Conservation (phyloP, 2,113 vertebrate species). For the Nycticryphes semicollaris region DNA sequence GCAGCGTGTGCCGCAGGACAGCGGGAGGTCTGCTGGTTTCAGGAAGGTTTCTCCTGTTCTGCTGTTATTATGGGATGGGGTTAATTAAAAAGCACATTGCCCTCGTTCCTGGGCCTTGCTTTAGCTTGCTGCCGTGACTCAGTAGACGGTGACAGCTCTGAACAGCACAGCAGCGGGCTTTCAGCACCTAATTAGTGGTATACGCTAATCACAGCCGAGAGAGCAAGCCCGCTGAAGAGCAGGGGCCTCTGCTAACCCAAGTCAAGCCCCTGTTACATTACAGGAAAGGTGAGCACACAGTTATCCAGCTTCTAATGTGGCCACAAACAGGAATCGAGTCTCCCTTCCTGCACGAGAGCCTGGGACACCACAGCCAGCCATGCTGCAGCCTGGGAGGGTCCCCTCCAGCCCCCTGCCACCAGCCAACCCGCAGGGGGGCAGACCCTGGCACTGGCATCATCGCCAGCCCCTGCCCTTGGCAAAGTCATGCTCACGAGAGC, state of each 20-base stretch:
- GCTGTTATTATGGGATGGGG: neutral
- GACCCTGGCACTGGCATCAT: neutral
- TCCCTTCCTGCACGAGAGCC: neutral
- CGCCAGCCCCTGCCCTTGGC: neutral
- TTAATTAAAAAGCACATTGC: neutral
- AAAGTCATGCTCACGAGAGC: accelerated
- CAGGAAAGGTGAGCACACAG: neutral
- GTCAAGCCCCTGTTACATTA: neutral
- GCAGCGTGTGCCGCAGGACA: accelerated
- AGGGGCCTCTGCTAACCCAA: neutral
- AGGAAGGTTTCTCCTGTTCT: neutral
- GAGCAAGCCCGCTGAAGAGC: neutral
- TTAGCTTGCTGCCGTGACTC: neutral
- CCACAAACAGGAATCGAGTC: neutral
- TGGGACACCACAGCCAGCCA: too few relatives aligned
- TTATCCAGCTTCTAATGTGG: neutral
- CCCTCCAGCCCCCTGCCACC: neutral
- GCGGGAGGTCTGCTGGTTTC: neutral
- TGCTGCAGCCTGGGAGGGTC: neutral
- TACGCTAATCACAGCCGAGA: neutral
- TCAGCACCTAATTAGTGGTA: neutral
- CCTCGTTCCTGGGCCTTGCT: neutral
- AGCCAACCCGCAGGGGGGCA: neutral
- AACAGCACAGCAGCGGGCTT: neutral
- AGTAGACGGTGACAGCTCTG: neutral